phyloP scores from a whole-genome alignment of 2,888 invertebrate species.

The Phyllotreta cruciferae region DNA sequence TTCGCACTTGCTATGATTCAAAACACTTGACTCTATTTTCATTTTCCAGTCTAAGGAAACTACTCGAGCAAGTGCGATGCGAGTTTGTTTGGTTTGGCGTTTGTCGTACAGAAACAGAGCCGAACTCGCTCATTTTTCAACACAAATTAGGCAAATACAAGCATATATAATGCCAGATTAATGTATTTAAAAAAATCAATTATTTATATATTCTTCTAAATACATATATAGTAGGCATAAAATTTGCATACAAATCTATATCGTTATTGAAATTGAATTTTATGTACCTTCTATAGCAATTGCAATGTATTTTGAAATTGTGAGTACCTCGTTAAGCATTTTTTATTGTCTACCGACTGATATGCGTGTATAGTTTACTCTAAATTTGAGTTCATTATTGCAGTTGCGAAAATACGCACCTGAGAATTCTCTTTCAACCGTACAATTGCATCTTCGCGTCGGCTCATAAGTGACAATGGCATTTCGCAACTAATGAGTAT shows the following conservation, averaged over 20 bases:
- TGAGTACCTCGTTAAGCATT: neutral
- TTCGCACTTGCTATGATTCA: conserved; percentile 40
- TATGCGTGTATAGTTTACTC: neutral
- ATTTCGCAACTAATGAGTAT: conserved; percentile 42
- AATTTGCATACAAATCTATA: no score
- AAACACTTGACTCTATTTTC: conserved; percentile 42
- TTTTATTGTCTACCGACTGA: neutral
- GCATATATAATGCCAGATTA: neutral
- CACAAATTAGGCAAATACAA: neutral
- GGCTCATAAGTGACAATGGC: conserved; percentile 33
- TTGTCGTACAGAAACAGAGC: conserved; percentile 22
- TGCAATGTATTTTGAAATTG: no score
- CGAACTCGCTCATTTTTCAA: conserved; percentile 8
- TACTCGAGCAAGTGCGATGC: conserved; percentile 37
- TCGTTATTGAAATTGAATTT: no score
- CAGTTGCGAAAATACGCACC: neutral
- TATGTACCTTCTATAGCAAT: no score
- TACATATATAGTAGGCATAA: no score
- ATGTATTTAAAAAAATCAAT: neutral
- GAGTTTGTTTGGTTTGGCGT: conserved; percentile 35
- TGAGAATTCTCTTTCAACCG: conserved; percentile 3
- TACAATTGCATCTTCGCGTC: conserved; percentile 35
- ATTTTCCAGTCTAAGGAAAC: conserved; percentile 35
- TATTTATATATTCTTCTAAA: no score
- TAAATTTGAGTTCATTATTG: no score